Evolutionary conservation across 2,888 invertebrate species (phyloP).

Genomic region (Zygaena filipendulae): DNA sequence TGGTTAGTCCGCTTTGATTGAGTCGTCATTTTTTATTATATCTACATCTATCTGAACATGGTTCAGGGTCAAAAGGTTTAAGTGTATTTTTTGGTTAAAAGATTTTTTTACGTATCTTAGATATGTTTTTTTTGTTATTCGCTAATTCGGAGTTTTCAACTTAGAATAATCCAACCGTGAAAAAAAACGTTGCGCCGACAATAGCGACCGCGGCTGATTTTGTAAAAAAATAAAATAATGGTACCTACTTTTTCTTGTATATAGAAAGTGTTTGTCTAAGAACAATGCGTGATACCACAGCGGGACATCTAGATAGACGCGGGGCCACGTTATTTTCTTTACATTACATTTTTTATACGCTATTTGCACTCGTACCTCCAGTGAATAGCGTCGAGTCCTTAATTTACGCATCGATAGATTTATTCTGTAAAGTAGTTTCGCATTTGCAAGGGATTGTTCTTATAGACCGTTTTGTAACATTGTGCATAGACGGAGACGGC

Average conservation of each 20-base stretch:
- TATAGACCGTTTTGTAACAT: slow-evolving; percentile 46
- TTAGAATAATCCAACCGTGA: slow-evolving; percentile 54
- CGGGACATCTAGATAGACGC: slow-evolving; percentile 59
- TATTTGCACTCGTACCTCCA: slow-evolving; percentile 46
- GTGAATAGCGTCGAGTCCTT: slow-evolving; percentile 54
- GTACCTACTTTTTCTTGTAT: slow-evolving; percentile 35
- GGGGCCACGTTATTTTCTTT: slow-evolving; percentile 46
- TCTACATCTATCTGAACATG: background rate
- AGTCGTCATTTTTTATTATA: slow-evolving; percentile 36
- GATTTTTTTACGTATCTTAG: slow-evolving; percentile 19
- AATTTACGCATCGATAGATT: slow-evolving; percentile 64
- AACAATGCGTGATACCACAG: slow-evolving; percentile 58
- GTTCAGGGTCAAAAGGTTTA: slow-evolving; percentile 13
- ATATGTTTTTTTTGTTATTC: slow-evolving; percentile 21
- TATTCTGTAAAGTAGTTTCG: slow-evolving; percentile 56
- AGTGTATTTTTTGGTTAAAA: slow-evolving; percentile 14
- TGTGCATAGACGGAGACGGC: too few relatives aligned
- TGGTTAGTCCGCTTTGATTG: slow-evolving; percentile 43
- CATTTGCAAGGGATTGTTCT: slow-evolving; percentile 57
- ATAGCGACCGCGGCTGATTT: slow-evolving; percentile 36
- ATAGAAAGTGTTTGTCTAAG: slow-evolving; percentile 66
- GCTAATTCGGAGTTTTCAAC: slow-evolving; percentile 35
- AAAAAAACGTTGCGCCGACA: slow-evolving; percentile 33
- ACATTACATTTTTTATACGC: slow-evolving; percentile 28
- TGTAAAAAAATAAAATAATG: slow-evolving; percentile 52